Evolutionary conservation across 2,797 vertebrate genomes (phyloP).

Genomic region (Enteromius radiatus): DNA sequence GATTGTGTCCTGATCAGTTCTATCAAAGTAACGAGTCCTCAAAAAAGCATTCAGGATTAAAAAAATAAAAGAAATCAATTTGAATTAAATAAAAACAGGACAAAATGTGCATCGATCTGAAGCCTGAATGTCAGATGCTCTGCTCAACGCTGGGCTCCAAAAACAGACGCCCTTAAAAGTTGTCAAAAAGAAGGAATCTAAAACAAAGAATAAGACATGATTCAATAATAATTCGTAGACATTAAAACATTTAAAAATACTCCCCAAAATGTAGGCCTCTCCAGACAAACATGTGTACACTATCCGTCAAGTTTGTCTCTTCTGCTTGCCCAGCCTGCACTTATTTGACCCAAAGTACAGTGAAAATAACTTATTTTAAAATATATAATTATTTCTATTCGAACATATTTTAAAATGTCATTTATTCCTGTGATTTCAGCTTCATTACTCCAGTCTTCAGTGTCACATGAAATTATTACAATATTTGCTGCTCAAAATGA

Average conservation of each 20-base stretch:
- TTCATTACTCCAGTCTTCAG: neutral
- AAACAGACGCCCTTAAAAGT: neutral
- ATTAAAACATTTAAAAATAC: constrained; percentile 57
- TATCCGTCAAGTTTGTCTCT: neutral
- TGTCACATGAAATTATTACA: neutral
- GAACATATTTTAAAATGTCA: neutral
- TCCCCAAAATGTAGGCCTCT: constrained; percentile 65
- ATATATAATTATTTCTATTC: neutral
- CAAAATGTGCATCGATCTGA: constrained; percentile 10
- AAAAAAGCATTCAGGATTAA: constrained; percentile 32
- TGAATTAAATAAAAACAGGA: constrained; percentile 33
- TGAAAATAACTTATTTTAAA: neutral
- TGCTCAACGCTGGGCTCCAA: constrained; percentile 1
- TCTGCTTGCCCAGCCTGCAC: neutral
- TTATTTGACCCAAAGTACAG: neutral
- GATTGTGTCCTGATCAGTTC: constrained; percentile 29
- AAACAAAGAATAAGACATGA: constrained; percentile 25
- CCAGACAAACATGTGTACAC: constrained; percentile 57
- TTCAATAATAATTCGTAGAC: constrained; percentile 51
- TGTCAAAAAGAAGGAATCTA: constrained; percentile 39
- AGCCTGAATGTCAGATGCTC: constrained; percentile 19
- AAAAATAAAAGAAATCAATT: constrained; percentile 14
- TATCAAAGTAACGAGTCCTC: constrained; percentile 33
- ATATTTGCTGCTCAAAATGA: neutral
- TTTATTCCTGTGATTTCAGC: neutral